Conservation (phyloP, 2,113 vertebrate species). For the Mormyrus iriodes region DNA sequence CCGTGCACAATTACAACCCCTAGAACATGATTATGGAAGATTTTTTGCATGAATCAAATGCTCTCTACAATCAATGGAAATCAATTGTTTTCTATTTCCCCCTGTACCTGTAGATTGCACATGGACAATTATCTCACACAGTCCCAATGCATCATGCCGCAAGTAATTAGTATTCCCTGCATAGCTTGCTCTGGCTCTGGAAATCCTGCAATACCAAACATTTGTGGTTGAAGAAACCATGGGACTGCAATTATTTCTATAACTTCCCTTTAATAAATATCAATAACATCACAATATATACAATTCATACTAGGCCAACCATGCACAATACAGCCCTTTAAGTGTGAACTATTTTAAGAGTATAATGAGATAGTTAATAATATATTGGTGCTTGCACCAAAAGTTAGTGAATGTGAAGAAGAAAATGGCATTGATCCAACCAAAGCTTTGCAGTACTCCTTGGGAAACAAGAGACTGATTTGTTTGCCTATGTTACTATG, state of each 20-base stretch:
- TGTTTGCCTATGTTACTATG: neutral
- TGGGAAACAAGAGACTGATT: neutral
- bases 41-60: conserved; percentile 37
- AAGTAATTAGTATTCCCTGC: conserved; percentile 15
- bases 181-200: neutral
- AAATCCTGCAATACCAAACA: conserved; percentile 1
- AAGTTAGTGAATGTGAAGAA: neutral
- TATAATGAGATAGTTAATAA: neutral
- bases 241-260: neutral
- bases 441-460: neutral
- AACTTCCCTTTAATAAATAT: neutral
- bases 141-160: conserved; percentile 16
- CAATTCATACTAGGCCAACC: neutral
- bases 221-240: neutral
- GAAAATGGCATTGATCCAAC: neutral
- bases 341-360: neutral
- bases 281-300: neutral
- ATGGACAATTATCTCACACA: conserved; percentile 35
- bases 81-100: conserved; percentile 28
- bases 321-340: neutral
- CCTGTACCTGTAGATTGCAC: conserved; percentile 21
- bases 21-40: conserved; percentile 33
- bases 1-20: conserved; percentile 22
- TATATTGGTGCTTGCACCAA: neutral
- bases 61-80: conserved; percentile 36